Evolutionary conservation across 2,113 vertebrate genomes (phyloP).

Genomic region (Takifugu flavidus): DNA sequence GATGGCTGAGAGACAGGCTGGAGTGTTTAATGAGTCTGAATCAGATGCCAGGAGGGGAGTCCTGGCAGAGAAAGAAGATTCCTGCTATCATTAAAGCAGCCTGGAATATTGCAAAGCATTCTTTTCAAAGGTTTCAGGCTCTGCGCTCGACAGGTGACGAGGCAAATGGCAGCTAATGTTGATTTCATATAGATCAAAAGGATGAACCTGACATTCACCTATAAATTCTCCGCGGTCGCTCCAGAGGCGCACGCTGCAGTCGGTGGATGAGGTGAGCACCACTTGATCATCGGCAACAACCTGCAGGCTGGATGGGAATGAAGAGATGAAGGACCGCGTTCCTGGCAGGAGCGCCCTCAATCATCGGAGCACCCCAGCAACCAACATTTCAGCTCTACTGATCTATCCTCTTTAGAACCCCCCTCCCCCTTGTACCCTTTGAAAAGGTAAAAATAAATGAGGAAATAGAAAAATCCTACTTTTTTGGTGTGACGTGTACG

Average conservation of each 20-base stretch:
- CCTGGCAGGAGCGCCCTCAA: slow-evolving; percentile 34
- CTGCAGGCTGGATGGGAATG: slow-evolving; percentile 65
- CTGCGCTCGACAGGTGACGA: slow-evolving; percentile 2
- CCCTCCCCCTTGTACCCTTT: no score
- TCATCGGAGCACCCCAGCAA: slow-evolving; percentile 32
- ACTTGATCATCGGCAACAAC: slow-evolving; percentile 69
- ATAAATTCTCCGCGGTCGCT: slow-evolving; percentile 62
- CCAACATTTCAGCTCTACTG: slow-evolving; percentile 29
- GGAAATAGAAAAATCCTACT: no score
- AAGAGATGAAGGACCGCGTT: slow-evolving; percentile 34
- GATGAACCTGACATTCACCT: slow-evolving; percentile 55
- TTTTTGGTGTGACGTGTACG: no score
- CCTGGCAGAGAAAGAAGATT: no score
- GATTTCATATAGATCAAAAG: neutral
- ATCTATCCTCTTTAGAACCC: slow-evolving; percentile 16
- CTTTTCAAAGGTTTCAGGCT: no score
- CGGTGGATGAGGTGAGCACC: slow-evolving; percentile 72
- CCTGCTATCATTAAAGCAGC: no score
- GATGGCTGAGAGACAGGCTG: no score
- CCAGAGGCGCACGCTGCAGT: slow-evolving; percentile 71
- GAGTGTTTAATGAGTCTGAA: no score
- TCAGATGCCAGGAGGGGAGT: no score
- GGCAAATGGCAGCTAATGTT: neutral
- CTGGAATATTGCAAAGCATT: no score
- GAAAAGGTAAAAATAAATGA: neutral